Evolutionary conservation across 2,888 invertebrate genomes (phyloP), one percentile per base, ranked within the genome.

Genomic region (Myopa testacea): DNA sequence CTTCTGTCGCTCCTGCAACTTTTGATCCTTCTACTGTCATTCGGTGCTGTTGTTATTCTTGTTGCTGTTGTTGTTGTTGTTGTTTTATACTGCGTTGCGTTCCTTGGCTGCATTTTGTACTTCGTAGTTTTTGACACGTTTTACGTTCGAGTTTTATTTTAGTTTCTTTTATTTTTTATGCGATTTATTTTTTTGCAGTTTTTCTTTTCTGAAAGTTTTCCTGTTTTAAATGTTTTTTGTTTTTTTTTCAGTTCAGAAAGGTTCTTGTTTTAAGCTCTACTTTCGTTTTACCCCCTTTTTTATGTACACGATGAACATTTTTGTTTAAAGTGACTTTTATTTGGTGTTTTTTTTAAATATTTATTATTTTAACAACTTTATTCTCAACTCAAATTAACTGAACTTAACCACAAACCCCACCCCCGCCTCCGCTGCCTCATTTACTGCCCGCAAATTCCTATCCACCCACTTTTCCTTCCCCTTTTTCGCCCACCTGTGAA

Each of bases 121-220:
- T 62, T 60, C 62, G 40, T 45, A 73, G 72, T 62, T 73, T 73
- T 60, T 73, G 72, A 73, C 62, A 73, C 12, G 45, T 38, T 55
- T 71, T 40, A 4, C 50, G 40, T 10, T 50, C 16, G 6, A 14
- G 5, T 45, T 45, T 19, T 14, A 40, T 68, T 68, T 45, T 5
- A 16, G 14, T 19, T 68, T 68, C 6, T 68, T 40, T 26, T 40
- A 10, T 40, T 26, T 62, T 62, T 62, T 26, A n/a, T 26, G 58
- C 10, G 19, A n/a, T 38, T n/a, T n/a, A n/a, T 16, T 68, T 68
- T n/a, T 50, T 19, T 8, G 45, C 14, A 12, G 52, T 55, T 70
- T 70, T 55, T 50, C 55, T 45, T 19, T 34, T n/a, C 50, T 34
- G 16, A 7, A 19, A 55, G 7, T 69, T 45, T 55, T 70, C 10